These are phyloP conservation scores for Deilephila elpenor DNA, from an alignment of 2,888 invertebrate species.

Conservation along the genomic window DNA sequence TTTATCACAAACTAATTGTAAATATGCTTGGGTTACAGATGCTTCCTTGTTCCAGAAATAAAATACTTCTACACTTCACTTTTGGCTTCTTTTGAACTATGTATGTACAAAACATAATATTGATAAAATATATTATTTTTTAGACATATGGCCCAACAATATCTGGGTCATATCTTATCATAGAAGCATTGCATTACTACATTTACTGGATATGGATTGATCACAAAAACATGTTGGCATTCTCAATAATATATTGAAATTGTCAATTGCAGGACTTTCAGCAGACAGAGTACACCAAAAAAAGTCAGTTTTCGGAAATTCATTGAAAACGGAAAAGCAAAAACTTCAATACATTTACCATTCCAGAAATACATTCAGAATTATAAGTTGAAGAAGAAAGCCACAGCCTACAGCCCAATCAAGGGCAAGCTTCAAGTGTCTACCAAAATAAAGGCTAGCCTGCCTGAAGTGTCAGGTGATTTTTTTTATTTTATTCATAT, in stretches of 20 bases:
- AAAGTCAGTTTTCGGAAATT: constrained; percentile 77
- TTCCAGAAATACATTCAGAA: constrained; percentile 82
- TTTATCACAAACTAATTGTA: constrained; percentile 14
- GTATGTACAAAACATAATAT: constrained; percentile 34
- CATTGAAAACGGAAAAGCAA: constrained; percentile 75
- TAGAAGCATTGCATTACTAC: neutral
- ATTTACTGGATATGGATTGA: neutral
- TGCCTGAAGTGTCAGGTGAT: constrained; percentile 72
- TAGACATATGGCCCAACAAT: neutral
- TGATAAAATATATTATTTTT: neutral
- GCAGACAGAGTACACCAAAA: constrained; percentile 78
- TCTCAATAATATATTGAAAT: neutral
- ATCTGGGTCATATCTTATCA: neutral
- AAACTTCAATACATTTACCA: constrained; percentile 86
- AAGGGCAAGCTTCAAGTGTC: constrained; percentile 69
- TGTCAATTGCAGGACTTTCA: constrained; percentile 62
- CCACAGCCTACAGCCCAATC: constrained; percentile 70
- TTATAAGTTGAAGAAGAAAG: constrained; percentile 73
- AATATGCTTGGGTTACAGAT: constrained; percentile 34
- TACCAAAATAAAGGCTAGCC: constrained; percentile 65
- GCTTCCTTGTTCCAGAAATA: constrained; percentile 31
- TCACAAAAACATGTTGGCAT: neutral
- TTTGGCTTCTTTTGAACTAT: constrained; percentile 35
- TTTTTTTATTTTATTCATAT: too few relatives aligned
- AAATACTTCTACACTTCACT: constrained; percentile 28